Evolutionary conservation across 37 sponge, comb jelly and placozoan species (phyloP), one percentile per base, ranked within the genome.

Genomic region (Diacarnus erythraeanus): DNA sequence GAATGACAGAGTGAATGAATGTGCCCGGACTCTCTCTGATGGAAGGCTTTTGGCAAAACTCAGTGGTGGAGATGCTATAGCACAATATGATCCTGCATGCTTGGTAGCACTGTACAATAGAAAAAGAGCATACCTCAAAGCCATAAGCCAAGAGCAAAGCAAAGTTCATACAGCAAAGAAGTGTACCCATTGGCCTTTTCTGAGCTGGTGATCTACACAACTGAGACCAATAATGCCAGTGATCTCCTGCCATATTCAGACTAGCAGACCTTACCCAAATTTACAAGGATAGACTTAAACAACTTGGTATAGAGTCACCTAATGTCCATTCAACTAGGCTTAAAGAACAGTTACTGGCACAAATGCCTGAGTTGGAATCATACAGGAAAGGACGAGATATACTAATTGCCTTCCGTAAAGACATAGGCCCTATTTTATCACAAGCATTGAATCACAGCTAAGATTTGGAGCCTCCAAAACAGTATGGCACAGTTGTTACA

Each of bases 1-100:
- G 60, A 59, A 59, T 59, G 17, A 59, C 60, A 54, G 60, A 59
- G 60, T 59, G 60, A 59, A 59, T 59, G 60, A 59, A 59, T 59
- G 60, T 59, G 17, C 60, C 17, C 56, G 10, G 17, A 59, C 60
- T 59, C 60, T 59, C 60, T 10, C 60, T 59, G 60, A 59, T 59
- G 60, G 60, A 27, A 59, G 26, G 18, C 60, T 59, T 27, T 59
- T 59, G 60, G 60, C 60, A 59, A 59, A 59, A 59, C 60, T 59
- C 6, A 59, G 60, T 59, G 60, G 60, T 59, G 60, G 60, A 59
- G 60, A 59, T 59, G 18, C 18, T 59, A 3, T 59, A 59, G 18
- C 18, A 10, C 6, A 59, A 59, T 59, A 59, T 27, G 27, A 59
- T 10, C 60, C 60, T 59, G 60, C 60, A 59, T 59, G 60, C 60